Base-by-base conservation (phyloP, 2,113 vertebrate species). In the Chaetodon auriga region DNA sequence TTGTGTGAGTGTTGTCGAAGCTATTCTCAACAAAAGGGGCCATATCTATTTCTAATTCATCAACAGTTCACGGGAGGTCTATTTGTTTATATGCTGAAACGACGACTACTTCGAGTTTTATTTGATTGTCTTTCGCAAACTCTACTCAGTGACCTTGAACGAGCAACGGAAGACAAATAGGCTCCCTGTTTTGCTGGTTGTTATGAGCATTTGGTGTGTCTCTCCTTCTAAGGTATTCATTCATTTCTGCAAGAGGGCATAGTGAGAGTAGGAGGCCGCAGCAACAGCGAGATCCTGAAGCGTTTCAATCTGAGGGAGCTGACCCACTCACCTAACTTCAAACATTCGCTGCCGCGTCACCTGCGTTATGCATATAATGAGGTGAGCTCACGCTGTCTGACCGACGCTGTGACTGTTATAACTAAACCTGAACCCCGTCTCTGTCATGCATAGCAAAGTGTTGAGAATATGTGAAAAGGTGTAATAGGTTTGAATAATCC, bases 201-300 rank as follows among this genome's bases (percentile, higher is more conserved):
- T 53, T 19, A 63, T 51, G 35, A 53, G 30, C 25, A 41, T 84
- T 75, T 79, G 7, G 5, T 80, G 82, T 76, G 8, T 38, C 30
- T 80, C 38, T 84, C 16, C 0, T 16, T 75, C 5, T 35, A 45
- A 99, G 97, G 98, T 73, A 98, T 99, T 88, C 86, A 94, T 48
- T 89, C 18, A 6, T 98, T 97, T 89, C 91, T 97, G 23, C 53
- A 62, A 8, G 15, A 58, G 0, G 96, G 96, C 51, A 97, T 99
- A 0, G 98, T 99, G 49, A 95, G 97, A 72, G 95, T 99, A 3
- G 97, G 98, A 16, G 97, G 98, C 43, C 96, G 97, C 75, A 97
- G 97, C 92, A 97, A 70, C 94, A 99, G 98, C 75, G 95, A 95
- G 61, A 62, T 92, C 66, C 89, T 99, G 80, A 97, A 97, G 77